Base-by-base conservation (phyloP, 2,113 vertebrate species). In the Callorhinus ursinus region DNA sequence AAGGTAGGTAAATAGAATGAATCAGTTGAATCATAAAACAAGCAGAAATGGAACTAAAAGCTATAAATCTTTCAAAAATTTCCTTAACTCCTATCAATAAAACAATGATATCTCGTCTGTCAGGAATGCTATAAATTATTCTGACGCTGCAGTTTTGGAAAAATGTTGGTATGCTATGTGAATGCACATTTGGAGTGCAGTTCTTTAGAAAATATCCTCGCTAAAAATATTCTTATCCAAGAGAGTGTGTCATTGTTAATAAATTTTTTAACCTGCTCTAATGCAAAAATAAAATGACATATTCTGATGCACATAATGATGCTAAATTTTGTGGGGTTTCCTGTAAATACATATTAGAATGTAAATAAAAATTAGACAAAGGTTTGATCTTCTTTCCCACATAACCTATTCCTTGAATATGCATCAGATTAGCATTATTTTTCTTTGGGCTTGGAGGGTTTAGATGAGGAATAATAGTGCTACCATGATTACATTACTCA, bases 401-500 rank as follows among this genome's bases (percentile, higher is more conserved):
- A 53, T 80, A 97, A 61, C 10, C 5, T 81, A 90, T 90, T 96
- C 63, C n/a, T 76, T 74, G 51, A 95, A 76, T 31, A 77, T 93
- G 63, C 80, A 88, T 81, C 65, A 85, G 90, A 96, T 96, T 95
- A 96, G 87, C 97, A 90, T 97, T 95, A 65, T 95, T 98, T 83
- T 96, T 87, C 82, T 87, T 14, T 90, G 74, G 92, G 31, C 16
- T 83, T 87, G 87, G 19, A 95, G 36, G 80, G 49, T 92, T 96
- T 92, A 69, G 51, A 76, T 2, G 49, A 96, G 46, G 81, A 95
- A 98, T 96, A 98, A 97, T 92, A 96, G 95, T 71, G 49, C 85
- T 72, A 72, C 74, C 33, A 84, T 94, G 92, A 95, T 49, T 96
- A 90, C 94, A 96, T 98, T 98, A 96, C 83, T n/a, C 90, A 97